Evolutionary conservation across 2,888 invertebrate genomes (phyloP).

Genomic region (Nyleta sp.): DNA sequence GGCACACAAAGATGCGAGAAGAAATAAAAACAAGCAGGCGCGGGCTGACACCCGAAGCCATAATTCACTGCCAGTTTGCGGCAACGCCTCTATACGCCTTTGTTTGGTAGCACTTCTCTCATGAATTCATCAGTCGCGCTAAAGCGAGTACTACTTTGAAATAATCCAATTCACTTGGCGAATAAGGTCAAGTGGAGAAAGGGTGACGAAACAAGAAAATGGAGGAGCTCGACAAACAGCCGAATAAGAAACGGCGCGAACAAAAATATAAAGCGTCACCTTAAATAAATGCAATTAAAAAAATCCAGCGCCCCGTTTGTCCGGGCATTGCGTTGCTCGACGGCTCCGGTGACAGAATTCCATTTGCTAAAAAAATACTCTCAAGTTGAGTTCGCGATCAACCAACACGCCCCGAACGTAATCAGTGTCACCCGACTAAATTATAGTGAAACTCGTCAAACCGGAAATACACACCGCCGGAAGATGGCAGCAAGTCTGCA

Average conservation of each 20-base stretch:
- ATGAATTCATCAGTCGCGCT: constrained; percentile 68
- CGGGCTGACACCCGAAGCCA: constrained; percentile 62
- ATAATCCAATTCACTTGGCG: constrained; percentile 73
- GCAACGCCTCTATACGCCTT: constrained; percentile 64
- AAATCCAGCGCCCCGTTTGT: background rate
- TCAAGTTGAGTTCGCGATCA: constrained; percentile 1
- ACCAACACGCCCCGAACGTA: background rate
- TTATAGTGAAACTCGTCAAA: constrained; percentile 3
- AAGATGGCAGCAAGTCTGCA: background rate
- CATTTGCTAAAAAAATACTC: background rate
- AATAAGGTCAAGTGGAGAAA: constrained; percentile 61
- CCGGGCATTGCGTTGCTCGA: background rate
- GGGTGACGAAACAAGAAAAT: constrained; percentile 57
- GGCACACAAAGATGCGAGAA: constrained; percentile 27
- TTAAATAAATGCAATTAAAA: constrained; percentile 48
- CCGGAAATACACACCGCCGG: constrained; percentile 9
- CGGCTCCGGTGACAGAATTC: background rate
- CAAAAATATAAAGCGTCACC: constrained; percentile 20
- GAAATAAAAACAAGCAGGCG: constrained; percentile 63
- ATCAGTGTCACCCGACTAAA: background rate
- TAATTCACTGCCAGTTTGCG: constrained; percentile 65
- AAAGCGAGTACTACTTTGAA: constrained; percentile 68
- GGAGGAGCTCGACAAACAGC: constrained; percentile 53
- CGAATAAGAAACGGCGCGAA: constrained; percentile 33
- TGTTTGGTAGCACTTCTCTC: constrained; percentile 63